Base-by-base conservation (phyloP, 2,888 invertebrate species). In the Ophonus ardosiacus region DNA sequence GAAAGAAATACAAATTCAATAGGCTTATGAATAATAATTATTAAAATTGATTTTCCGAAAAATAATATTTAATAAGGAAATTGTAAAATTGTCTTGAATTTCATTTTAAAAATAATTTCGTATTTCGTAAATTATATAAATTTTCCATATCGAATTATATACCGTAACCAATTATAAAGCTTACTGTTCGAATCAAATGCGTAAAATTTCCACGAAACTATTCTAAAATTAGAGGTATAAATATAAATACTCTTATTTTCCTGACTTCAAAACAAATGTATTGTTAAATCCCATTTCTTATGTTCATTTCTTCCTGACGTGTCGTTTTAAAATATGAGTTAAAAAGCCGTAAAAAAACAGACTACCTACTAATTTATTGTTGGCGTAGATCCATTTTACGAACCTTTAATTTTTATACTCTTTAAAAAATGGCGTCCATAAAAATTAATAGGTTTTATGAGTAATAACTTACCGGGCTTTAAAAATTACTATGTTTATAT, bases 401-500 rank as follows among this genome's bases (percentile, higher is more conserved):
- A 21, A 63, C 63, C 63, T 63, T 7, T 68, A 31, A 68, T 68
- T 68, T 24, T 68, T 68, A 68, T 31, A 68, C 68, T 68, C 68
- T 61, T 18, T 40, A 68, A 68, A 68, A 68, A 68, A 68, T 68
- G 15, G 68, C 31, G 31, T 7, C 68, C 68, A 68, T 68, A 68
- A 68, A 68, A 68, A 68, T 38, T 68, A 68, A 68, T 71, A 81
- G 80, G 63, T 86, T 84, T 51, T 56, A 63, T 68, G 65, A 68
- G 63, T 86, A 84, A 82, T 86, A 85, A 68, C 59, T 81, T 74
- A 81, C 18, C 40, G 57, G 31, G 84, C 15, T 78, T 68, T 81
- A 81, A 84, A 86, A 85, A 85, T 79, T 38, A 78, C 80, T 78
- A 51, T 84, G 76, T 85, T 85, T 86, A 86, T 81, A 86, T 57